A percentile compares a stretch with the other conserved stretches of the same genome.
phyloP scores from a whole-genome alignment of 1,140 invertebrate genomes.

The Elymnias hypermnestra region DNA sequence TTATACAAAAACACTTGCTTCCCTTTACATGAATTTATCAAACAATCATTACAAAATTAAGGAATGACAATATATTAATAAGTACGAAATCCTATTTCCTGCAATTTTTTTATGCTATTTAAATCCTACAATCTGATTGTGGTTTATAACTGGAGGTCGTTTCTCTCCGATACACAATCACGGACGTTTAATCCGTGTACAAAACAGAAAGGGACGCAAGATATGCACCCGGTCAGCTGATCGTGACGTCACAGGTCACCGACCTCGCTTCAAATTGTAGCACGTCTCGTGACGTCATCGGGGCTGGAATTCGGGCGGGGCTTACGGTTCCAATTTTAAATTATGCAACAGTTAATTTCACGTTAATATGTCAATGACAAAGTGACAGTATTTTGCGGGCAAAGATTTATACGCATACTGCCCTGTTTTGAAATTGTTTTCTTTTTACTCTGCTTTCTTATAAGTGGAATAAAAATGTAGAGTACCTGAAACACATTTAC shows the following conservation, averaged over 20 bases:
- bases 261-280: slow-evolving; percentile 37
- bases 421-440: not conserved
- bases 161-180: not conserved
- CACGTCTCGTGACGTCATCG: slow-evolving; percentile 48
- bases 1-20: too few relatives aligned
- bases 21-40: too few relatives aligned
- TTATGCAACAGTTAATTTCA: slow-evolving; percentile 12
- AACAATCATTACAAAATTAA: too few relatives aligned
- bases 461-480: too few relatives aligned
- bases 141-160: not conserved
- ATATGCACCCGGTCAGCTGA: slow-evolving; percentile 48
- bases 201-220: slow-evolving; percentile 17
- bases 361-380: slow-evolving; percentile 7
- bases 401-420: not conserved
- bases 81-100: too few relatives aligned
- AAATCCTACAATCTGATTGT: too few relatives aligned
- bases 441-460: too few relatives aligned
- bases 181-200: not conserved
- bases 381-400: slow-evolving; percentile 3
- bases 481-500: too few relatives aligned
- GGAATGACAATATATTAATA: too few relatives aligned
- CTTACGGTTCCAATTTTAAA: slow-evolving; percentile 20
- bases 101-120: too few relatives aligned
- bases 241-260: slow-evolving; percentile 58
- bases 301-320: slow-evolving; percentile 24